Evolutionary conservation across 2,888 invertebrate species (phyloP), one percentile per base, ranked within the genome.

Genomic region (Margaritifera margaritifera): DNA sequence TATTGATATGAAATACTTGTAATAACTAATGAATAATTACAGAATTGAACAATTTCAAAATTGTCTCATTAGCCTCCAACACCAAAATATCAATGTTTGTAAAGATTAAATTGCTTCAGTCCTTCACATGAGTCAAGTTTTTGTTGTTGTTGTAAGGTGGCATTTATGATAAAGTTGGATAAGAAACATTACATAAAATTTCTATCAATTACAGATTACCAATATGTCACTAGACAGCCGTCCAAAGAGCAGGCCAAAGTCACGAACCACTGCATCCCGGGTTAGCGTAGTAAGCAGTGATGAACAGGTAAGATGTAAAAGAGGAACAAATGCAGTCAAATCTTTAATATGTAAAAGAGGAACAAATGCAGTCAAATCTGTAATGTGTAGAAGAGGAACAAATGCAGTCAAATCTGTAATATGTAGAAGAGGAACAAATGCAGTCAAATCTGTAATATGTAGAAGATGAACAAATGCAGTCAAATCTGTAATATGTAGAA

Each of bases 281-380:
- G 66, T 77, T 61, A 82, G 81, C 56, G 63, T 69, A 19, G 76
- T 75, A 61, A 79, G 80, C 60, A 67, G 55, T 20, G 83, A 84
- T 58, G 83, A 83, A 56, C 69, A 72, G 68, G 83, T 82, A 69
- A 18, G 19, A 22, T 19, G 15, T 42, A 42, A 15, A 42, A 15
- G 42, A 56, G 8, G 24, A 8, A 31, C 6, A 31, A 31, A 31
- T 31, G 6, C 6, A 42, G 42, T 42, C 11, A 42, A 42, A 42
- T 42, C 42, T 42, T n/a, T 82, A 69, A 18, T 20, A 22, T 19
- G 15, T 42, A 42, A 15, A 42, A 15, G 42, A 56, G 8, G 24
- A 8, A 31, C 6, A 31, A 31, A 31, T 31, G 6, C 6, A 42
- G 42, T n/a, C n/a, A n/a, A n/a, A n/a, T n/a, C n/a, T n/a, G 83